Evolutionary conservation across 2,888 invertebrate species (phyloP).

Genomic region (Drosophila meridionalis): DNA sequence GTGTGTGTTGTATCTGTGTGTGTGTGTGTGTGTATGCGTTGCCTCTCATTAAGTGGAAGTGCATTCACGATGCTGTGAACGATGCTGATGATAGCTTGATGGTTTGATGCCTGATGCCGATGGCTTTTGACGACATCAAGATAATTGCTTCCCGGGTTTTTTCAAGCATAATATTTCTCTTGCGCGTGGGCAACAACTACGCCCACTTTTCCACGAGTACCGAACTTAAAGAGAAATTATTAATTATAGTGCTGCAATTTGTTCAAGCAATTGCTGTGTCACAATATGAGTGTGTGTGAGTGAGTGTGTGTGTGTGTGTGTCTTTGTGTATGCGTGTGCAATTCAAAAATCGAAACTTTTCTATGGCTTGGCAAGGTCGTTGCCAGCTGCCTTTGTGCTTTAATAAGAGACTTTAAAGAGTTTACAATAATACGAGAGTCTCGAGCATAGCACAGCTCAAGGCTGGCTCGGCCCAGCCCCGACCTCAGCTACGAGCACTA

Average conservation of each 20-base stretch:
- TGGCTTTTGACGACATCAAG: conserved; percentile 75
- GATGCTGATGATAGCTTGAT: conserved; percentile 53
- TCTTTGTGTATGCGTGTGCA: conserved; percentile 16
- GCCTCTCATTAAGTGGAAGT: conserved; percentile 75
- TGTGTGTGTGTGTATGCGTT: conserved; percentile 13
- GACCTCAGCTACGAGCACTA: conserved; percentile 28
- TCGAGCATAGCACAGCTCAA: conserved; percentile 42
- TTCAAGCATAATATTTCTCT: conserved; percentile 30
- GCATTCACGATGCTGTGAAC: conserved; percentile 55
- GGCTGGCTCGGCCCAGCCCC: conserved; percentile 30
- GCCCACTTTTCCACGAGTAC: conserved; percentile 15
- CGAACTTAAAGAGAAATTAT: conserved; percentile 65
- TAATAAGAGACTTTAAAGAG: conserved; percentile 44
- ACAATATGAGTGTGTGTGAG: neutral
- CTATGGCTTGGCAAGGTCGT: conserved; percentile 67
- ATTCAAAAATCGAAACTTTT: conserved; percentile 50
- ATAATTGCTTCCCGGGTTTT: conserved; percentile 73
- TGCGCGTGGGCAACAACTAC: conserved; percentile 47
- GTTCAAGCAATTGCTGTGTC: conserved; percentile 27
- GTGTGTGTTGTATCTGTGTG: conserved; percentile 17
- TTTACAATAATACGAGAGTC: conserved; percentile 52
- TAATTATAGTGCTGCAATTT: conserved; percentile 56
- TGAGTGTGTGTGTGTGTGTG: neutral
- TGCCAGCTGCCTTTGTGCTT: conserved; percentile 38
- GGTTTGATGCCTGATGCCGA: conserved; percentile 44